Evolutionary conservation across 2,113 vertebrate species (phyloP), one percentile per base, ranked within the genome.

Genomic region (Arenaria interpres): DNA sequence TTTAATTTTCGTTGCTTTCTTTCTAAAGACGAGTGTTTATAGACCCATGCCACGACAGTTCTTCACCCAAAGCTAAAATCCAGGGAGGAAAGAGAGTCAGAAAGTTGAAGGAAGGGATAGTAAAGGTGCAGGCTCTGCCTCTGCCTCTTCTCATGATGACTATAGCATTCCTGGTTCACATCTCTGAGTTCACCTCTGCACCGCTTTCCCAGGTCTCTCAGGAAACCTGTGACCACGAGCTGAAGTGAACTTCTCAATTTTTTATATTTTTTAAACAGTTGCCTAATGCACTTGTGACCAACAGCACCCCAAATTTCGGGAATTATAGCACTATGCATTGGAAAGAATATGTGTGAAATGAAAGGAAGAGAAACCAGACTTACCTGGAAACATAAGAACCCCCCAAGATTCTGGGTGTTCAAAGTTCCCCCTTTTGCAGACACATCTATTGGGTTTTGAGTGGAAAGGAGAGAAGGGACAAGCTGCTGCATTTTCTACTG

Each of bases 131-230:
- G 21, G 6, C 6, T 67, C 20, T 79, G 3, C 39, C 9, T 81
- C 11, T 50, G 16, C 7, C 64, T 86, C 5, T 7, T 62, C 21
- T 81, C 14, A 6, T 2, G 10, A 5, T 6, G 71, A 8, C 48
- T 60, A 21, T 7, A 24, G 8, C 0, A 0, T 51, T 77, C 27
- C 8, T 66, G 6, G 14, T 30, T 19, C 28, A 60, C 23, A 46
- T 41, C 16, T 56, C 64, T 30, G 46, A 39, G 12, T 14, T 74
- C n/a, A n/a, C 5, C 5, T 30, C 23, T 68, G 18, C 13, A 20
- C 0, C 0, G 30, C 12, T 84, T 62, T 86, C 30, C 8, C 46
- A 88, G n/a, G 10, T 85, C 23, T 71, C 37, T 50, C 32, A 54
- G 37, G 21, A 88, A 78, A 12, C 5, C 25, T 4, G 0, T 53